Base-by-base conservation (phyloP, 2,888 invertebrate genomes). In the Cacoxenus indagator region DNA sequence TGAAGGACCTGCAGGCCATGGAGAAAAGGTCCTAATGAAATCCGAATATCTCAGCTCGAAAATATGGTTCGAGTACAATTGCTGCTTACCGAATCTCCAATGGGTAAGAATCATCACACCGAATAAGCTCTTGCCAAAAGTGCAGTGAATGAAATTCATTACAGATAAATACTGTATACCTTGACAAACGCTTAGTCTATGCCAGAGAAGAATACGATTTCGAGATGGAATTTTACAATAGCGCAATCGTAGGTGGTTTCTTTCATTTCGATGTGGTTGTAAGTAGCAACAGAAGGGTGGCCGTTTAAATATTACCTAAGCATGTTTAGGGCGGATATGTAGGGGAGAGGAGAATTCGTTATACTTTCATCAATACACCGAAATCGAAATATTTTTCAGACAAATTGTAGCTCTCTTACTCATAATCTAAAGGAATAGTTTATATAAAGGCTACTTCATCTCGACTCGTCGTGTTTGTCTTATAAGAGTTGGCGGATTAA, bases 261-360 rank as follows among this genome's bases (percentile, higher is more conserved):
- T 4, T 86, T 0, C 83, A 80, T 69, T 86, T 76, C 31, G 85
- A 85, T 62, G 77, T 84, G 5, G 74, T 87, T 67, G 87, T 87
- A 70, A 74, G 83, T 69, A n/a, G n/a, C n/a, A n/a, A n/a, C n/a
- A n/a, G n/a, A n/a, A n/a, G n/a, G n/a, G n/a, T n/a, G n/a, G n/a
- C n/a, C n/a, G n/a, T n/a, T n/a, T n/a, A n/a, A n/a, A n/a, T n/a
- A n/a, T n/a, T n/a, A n/a, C n/a, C n/a, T n/a, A n/a, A n/a, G n/a
- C n/a, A n/a, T n/a, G n/a, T n/a, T n/a, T n/a, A n/a, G n/a, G n/a
- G n/a, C n/a, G n/a, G n/a, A n/a, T n/a, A n/a, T n/a, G n/a, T n/a
- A n/a, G n/a, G n/a, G n/a, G n/a, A n/a, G n/a, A n/a, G n/a, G n/a
- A n/a, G n/a, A n/a, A n/a, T n/a, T n/a, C n/a, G n/a, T n/a, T n/a